Conservation (phyloP, 2,888 invertebrate genomes). For the Thysanoteuthis rhombus region DNA sequence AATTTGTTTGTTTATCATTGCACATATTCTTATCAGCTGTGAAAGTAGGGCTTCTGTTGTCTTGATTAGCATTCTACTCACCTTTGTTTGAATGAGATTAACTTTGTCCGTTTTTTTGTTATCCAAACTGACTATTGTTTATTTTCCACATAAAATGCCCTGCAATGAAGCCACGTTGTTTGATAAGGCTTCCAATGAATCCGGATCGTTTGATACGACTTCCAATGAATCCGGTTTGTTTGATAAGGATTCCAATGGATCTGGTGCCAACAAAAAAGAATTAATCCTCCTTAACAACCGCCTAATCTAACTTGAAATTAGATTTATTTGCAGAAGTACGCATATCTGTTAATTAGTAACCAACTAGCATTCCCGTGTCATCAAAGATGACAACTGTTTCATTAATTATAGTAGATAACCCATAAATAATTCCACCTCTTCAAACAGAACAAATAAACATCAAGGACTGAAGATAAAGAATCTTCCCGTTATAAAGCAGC, state of each 20-base stretch:
- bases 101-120: not conserved
- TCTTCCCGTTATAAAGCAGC: too few species aligned
- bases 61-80: not conserved
- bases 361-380: too few species aligned
- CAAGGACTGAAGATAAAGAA: too few species aligned
- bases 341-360: too few species aligned
- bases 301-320: too few species aligned
- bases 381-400: too few species aligned
- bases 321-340: too few species aligned
- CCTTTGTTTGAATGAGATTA: not conserved
- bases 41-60: not conserved
- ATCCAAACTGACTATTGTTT: not conserved
- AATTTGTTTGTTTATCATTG: not conserved
- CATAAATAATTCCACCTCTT: too few species aligned
- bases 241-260: not conserved
- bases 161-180: not conserved
- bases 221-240: not conserved
- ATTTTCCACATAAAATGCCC: not conserved
- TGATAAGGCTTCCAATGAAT: not conserved
- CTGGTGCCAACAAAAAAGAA: not conserved
- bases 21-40: not conserved
- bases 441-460: too few species aligned
- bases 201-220: not conserved
- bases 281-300: not conserved
- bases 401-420: too few species aligned